These are phyloP conservation scores for Zaprionus lachaisei DNA, from an alignment of 1,140 invertebrate species.

Conservation along the genomic window DNA sequence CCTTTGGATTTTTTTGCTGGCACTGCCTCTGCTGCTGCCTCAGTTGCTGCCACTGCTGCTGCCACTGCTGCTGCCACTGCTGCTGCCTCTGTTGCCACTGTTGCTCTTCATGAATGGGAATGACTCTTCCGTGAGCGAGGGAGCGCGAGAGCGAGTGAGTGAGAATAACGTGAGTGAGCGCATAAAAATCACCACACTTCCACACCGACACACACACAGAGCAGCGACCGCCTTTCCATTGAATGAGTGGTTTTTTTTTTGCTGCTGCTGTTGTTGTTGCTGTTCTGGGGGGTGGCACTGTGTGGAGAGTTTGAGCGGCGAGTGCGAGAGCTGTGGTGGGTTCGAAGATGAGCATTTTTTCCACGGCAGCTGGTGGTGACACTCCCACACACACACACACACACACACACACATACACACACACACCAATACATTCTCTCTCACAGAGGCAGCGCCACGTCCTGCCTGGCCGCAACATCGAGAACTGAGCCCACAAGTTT, in stretches of 20 bases:
- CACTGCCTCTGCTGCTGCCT: neutral
- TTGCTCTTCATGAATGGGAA: slow-evolving; percentile 40
- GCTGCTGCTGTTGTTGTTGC: neutral
- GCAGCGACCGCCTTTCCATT: too few relatives aligned
- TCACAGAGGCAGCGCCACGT: neutral
- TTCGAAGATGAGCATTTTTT: slow-evolving; percentile 45
- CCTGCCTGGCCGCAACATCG: slow-evolving; percentile 54
- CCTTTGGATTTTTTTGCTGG: slow-evolving; percentile 18
- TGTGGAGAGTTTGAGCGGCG: slow-evolving; percentile 25
- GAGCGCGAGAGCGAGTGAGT: slow-evolving; percentile 16
- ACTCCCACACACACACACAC: slow-evolving; percentile 36
- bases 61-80: neutral
- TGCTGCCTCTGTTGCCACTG: neutral
- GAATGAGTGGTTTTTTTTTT: slow-evolving; percentile 25
- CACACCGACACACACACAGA: neutral
- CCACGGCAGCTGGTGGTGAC: slow-evolving; percentile 43
- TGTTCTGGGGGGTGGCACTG: slow-evolving; percentile 36
- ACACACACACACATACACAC: slow-evolving; percentile 22
- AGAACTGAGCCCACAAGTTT: slow-evolving; percentile 65
- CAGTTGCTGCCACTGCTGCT: neutral
- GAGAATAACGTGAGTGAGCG: slow-evolving; percentile 36
- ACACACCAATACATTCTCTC: neutral
- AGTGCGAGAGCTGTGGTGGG: slow-evolving; percentile 45
- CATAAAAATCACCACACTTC: slow-evolving; percentile 50
- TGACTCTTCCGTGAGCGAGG: slow-evolving; percentile 29